phyloP scores from a whole-genome alignment of 2,888 invertebrate genomes.

The Drosophila helvetica region DNA sequence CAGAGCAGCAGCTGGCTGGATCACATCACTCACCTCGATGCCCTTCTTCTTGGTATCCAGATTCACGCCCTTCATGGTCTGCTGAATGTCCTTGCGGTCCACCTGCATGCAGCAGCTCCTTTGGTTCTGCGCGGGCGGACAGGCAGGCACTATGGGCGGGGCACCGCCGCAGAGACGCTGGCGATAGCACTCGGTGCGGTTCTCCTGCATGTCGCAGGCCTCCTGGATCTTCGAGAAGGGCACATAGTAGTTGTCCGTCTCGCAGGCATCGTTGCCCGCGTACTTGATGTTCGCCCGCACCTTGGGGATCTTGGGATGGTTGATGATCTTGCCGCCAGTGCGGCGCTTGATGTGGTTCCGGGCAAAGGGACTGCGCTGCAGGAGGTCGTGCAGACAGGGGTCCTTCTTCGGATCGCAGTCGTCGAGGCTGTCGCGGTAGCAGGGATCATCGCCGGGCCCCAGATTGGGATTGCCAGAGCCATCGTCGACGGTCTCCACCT shows the following conservation, averaged over 20 bases:
- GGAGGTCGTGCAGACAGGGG: conserved; percentile 47
- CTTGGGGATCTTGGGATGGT: conserved; percentile 78
- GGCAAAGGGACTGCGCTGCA: conserved; percentile 61
- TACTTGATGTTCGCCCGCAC: conserved; percentile 83
- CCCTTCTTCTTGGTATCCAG: conserved; percentile 80
- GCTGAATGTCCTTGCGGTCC: conserved; percentile 67
- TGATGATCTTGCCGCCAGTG: conserved; percentile 68
- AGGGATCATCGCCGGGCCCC: conserved; percentile 48
- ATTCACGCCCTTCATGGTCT: conserved; percentile 79
- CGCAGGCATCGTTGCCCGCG: conserved; percentile 79
- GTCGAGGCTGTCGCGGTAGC: conserved; percentile 33
- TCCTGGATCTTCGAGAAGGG: conserved; percentile 78
- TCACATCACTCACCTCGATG: conserved; percentile 83
- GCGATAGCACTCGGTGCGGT: conserved; percentile 76
- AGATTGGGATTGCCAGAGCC: conserved; percentile 41
- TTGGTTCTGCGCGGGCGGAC: conserved; percentile 57
- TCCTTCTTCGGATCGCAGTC: conserved; percentile 24
- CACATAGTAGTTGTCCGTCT: conserved; percentile 72
- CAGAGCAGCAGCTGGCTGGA: no score
- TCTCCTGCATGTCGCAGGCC: conserved; percentile 60
- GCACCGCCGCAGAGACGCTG: conserved; percentile 61
- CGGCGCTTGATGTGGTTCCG: conserved; percentile 68
- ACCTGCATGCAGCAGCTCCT: conserved; percentile 82
- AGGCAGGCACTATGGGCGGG: conserved; percentile 45
- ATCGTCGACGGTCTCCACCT: conserved; percentile 79